These are phyloP conservation scores for Phocides pigmalion DNA, from an alignment of 1,140 invertebrate species.

Conservation along the genomic window DNA sequence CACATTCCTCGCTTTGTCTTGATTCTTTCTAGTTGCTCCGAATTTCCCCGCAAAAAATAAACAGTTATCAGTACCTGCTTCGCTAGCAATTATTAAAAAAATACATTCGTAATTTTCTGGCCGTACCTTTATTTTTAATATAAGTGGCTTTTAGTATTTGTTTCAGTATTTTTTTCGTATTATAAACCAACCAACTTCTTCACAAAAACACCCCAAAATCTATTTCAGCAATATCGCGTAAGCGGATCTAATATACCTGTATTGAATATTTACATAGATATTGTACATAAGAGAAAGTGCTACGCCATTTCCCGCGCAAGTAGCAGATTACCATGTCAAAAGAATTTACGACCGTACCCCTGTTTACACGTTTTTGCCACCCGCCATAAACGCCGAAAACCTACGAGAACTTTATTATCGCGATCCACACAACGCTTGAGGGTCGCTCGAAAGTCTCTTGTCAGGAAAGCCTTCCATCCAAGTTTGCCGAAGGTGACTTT, in stretches of 20 bases:
- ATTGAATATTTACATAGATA: slow-evolving; percentile 28
- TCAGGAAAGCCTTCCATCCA: slow-evolving; percentile 21
- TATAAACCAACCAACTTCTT: background rate
- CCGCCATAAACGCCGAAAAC: slow-evolving; percentile 63
- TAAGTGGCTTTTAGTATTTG: background rate
- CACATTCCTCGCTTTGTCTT: too few relatives aligned
- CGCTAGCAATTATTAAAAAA: too few relatives aligned
- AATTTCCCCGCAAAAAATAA: too few relatives aligned
- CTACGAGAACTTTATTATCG: slow-evolving; percentile 61
- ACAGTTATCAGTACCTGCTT: too few relatives aligned
- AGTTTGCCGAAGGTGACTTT: slow-evolving; percentile 15
- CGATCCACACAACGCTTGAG: slow-evolving; percentile 54
- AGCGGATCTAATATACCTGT: slow-evolving; percentile 20
- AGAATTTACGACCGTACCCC: slow-evolving; percentile 63
- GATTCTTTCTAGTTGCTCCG: too few relatives aligned
- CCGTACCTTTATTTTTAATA: background rate
- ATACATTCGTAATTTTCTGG: too few relatives aligned
- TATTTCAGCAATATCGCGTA: background rate
- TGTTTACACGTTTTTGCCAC: slow-evolving; percentile 69
- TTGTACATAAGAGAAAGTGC: slow-evolving; percentile 36
- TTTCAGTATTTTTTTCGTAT: background rate
- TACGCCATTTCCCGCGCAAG: slow-evolving; percentile 43
- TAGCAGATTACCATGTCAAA: slow-evolving; percentile 75
- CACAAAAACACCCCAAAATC: background rate
- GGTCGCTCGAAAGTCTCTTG: slow-evolving; percentile 41